Base-by-base conservation (phyloP, 2,888 invertebrate genomes). In the Brachypterus glaber region DNA sequence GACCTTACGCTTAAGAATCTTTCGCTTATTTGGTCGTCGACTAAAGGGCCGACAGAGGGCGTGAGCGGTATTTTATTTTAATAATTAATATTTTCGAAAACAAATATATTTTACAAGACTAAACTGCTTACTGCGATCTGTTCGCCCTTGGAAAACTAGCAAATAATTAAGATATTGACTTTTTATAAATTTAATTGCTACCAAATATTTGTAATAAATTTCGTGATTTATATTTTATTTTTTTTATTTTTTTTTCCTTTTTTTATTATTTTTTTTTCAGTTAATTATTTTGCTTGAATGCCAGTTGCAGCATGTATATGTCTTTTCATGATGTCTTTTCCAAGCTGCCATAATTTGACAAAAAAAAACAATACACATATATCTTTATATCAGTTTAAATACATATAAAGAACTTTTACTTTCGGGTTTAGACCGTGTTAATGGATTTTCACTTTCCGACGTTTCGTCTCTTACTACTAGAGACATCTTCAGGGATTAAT, bases 201-300 rank as follows among this genome's bases (percentile, higher is more conserved):
- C 68, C 68, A 68, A 68, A 68, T 67, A 67, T 64, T 58, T 58
- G n/a, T 64, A 66, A 66, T 66, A 66, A 67, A 66, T 59, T 66
- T 63, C 63, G 60, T 66, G 63, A 64, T 65, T 64, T 64, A 61
- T 64, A 60, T 52, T 55, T 63, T 58, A 55, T 49, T 55, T 54
- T 51, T 50, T 57, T 57, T 59, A 59, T 53, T 53, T 58, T 58
- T 58, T 54, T 58, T 54, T 56, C 52, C 50, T 48, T 53, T 44
- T 47, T 47, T 40, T 44, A 46, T 49, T 46, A 17, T 2, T 40
- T 43, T 12, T 27, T 31, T 37, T 35, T 32, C 33, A n/a, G n/a
- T n/a, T n/a, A n/a, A n/a, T n/a, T n/a, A n/a, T n/a, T n/a, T n/a
- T n/a, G n/a, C n/a, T n/a, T n/a, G n/a, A n/a, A n/a, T n/a, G n/a